These are phyloP conservation scores for Champsocephalus esox DNA, from an alignment of 2,797 vertebrate species.

Conservation along the genomic window DNA sequence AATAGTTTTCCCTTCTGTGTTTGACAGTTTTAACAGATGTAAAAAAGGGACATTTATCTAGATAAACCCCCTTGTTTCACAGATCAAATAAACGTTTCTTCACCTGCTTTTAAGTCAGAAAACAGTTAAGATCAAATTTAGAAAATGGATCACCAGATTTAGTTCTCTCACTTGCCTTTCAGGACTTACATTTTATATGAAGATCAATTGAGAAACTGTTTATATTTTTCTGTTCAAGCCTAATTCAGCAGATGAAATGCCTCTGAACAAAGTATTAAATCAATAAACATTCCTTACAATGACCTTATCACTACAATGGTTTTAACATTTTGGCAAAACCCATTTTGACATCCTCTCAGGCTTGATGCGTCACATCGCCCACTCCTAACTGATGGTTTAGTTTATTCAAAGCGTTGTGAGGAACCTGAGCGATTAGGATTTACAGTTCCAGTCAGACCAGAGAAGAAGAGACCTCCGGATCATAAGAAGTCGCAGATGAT, in stretches of 20 bases:
- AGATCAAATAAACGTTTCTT: too few species aligned
- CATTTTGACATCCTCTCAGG: conserved; percentile 6
- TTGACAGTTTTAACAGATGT: too few species aligned
- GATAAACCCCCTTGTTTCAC: too few species aligned
- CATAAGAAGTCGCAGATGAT: conserved; percentile 39
- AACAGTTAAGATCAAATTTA: too few species aligned
- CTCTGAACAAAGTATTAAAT: not conserved
- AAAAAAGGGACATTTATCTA: too few species aligned
- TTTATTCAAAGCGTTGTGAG: conserved; percentile 64
- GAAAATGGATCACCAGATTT: too few species aligned
- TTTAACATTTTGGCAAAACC: conserved; percentile 26
- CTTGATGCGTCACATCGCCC: conserved; percentile 10
- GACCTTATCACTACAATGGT: not conserved
- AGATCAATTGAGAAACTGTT: conserved; percentile 1
- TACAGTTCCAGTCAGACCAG: conserved; percentile 77
- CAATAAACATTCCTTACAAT: not conserved
- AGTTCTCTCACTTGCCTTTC: too few species aligned
- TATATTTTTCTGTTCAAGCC: not conserved
- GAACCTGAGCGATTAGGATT: conserved; percentile 78
- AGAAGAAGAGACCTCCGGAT: conserved; percentile 50
- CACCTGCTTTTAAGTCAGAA: too few species aligned
- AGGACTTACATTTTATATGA: not conserved
- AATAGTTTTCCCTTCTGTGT: too few species aligned
- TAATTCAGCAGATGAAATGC: conserved; percentile 11
- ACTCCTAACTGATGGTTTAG: conserved; percentile 7